Evolutionary conservation across 1,140 invertebrate species (phyloP).

Genomic region (Lucilia cuprina): DNA sequence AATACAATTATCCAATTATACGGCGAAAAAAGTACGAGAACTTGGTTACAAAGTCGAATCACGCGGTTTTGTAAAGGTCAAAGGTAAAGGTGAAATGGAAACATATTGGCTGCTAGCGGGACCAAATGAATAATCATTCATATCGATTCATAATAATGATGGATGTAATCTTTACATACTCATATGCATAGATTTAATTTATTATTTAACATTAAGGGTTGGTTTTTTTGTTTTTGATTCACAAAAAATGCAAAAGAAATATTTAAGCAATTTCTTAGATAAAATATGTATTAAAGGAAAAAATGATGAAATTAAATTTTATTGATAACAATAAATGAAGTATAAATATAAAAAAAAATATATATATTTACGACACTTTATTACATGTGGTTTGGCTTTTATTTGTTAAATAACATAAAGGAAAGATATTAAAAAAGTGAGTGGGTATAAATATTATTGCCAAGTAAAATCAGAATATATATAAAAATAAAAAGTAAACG

Average conservation of each 20-base stretch:
- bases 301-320: neutral
- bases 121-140: slow-evolving; percentile 39
- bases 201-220: too few species aligned
- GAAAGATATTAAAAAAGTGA: neutral
- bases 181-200: too few species aligned
- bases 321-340: neutral
- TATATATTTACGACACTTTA: slow-evolving; percentile 14
- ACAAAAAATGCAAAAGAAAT: too few species aligned
- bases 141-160: too few species aligned
- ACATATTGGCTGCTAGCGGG: slow-evolving; percentile 78
- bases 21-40: slow-evolving; percentile 56
- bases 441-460: neutral
- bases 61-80: slow-evolving; percentile 75
- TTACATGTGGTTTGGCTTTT: neutral
- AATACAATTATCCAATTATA: slow-evolving; percentile 60
- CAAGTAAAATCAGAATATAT: too few species aligned
- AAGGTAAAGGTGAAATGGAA: slow-evolving; percentile 89
- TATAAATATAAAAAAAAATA: neutral
- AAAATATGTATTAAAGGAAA: too few species aligned
- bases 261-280: neutral
- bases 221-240: too few species aligned
- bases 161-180: too few species aligned
- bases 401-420: neutral
- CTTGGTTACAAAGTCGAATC: slow-evolving; percentile 69
- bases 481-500: too few species aligned